These are phyloP conservation scores for Lerema accius DNA, from an alignment of 1,140 invertebrate genomes.

Conservation along the genomic window DNA sequence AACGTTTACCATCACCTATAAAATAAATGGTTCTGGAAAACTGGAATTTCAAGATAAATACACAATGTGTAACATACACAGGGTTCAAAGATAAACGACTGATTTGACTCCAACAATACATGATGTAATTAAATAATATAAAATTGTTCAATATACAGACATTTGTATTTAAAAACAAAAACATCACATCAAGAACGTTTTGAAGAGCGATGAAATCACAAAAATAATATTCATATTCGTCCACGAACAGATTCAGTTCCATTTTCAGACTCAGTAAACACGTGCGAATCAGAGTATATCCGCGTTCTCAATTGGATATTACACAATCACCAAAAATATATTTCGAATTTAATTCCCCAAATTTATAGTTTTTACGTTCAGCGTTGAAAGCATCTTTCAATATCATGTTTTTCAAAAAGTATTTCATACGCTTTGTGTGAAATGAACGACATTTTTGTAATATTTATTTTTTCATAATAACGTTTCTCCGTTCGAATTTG, in stretches of 20 bases:
- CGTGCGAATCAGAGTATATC: slow-evolving; percentile 18
- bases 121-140: too few relatives aligned
- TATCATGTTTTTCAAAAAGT: slow-evolving; percentile 1
- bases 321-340: slow-evolving; percentile 23
- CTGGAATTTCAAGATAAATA: too few relatives aligned
- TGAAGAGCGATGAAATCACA: slow-evolving; percentile 5
- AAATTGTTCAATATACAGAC: not conserved
- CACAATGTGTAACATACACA: too few relatives aligned
- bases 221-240: slow-evolving; percentile 12
- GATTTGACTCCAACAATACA: too few relatives aligned
- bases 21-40: too few relatives aligned
- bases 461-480: too few relatives aligned
- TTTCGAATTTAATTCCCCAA: slow-evolving; percentile 6
- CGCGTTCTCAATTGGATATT: slow-evolving; percentile 21
- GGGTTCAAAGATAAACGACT: too few relatives aligned
- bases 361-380: slow-evolving; percentile 7
- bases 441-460: too few relatives aligned
- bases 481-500: too few relatives aligned
- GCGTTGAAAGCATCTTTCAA: slow-evolving; percentile 5
- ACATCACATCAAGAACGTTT: not conserved
- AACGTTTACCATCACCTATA: too few relatives aligned
- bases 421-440: not conserved
- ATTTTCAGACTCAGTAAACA: slow-evolving; percentile 27
- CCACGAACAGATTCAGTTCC: slow-evolving; percentile 5
- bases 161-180: not conserved